These are phyloP conservation scores for Argentina silus DNA, from an alignment of 2,797 vertebrate genomes.

Conservation along the genomic window DNA sequence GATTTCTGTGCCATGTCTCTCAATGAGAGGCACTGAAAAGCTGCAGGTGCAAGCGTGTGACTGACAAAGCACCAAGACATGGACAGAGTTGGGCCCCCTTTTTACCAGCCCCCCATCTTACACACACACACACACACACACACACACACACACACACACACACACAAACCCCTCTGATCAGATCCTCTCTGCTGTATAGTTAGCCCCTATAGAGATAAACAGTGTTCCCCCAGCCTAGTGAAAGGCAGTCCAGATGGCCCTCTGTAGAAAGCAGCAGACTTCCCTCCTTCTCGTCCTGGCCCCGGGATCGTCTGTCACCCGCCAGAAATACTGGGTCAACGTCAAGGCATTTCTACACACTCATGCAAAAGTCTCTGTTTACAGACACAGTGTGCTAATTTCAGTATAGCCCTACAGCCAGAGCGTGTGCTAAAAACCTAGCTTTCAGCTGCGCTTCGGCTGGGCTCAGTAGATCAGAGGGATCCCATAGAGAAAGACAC, in stretches of 20 bases:
- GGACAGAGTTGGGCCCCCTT: background rate
- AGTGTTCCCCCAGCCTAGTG: background rate
- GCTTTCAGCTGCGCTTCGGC: background rate
- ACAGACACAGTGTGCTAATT: background rate
- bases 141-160: slow-evolving; percentile 20
- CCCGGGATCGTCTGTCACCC: slow-evolving; percentile 36
- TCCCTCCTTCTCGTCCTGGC: background rate
- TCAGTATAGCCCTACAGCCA: background rate
- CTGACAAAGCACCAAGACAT: slow-evolving; percentile 22
- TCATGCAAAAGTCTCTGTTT: slow-evolving; percentile 15
- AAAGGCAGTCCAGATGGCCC: slow-evolving; percentile 36
- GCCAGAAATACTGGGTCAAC: slow-evolving; percentile 40
- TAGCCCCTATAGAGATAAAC: too few relatives aligned
- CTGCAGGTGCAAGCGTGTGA: slow-evolving; percentile 64
- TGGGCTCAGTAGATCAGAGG: too few relatives aligned
- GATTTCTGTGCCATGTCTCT: slow-evolving; percentile 48
- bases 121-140: slow-evolving; percentile 12
- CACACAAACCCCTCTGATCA: too few relatives aligned
- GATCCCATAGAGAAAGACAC: too few relatives aligned
- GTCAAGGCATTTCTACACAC: slow-evolving; percentile 44
- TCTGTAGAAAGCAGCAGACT: slow-evolving; percentile 30
- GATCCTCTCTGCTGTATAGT: too few relatives aligned
- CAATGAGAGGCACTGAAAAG: slow-evolving; percentile 52
- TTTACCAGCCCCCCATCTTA: slow-evolving; percentile 21
- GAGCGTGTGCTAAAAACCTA: background rate